Base-by-base conservation (phyloP, 2,888 invertebrate species). In the Drosophila leonis region DNA sequence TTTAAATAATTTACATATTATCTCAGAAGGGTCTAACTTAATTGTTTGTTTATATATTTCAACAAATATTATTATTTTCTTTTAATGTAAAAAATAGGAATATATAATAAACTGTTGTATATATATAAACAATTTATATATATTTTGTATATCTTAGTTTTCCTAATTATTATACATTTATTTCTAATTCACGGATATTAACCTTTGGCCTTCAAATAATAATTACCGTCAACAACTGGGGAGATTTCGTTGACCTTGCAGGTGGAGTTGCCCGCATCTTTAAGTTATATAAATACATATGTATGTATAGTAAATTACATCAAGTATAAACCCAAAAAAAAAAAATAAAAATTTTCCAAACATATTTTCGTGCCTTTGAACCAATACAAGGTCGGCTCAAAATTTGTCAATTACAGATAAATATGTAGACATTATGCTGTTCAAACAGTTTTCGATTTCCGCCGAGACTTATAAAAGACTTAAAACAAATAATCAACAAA, bases 371-470 rank as follows among this genome's bases (percentile, higher is more conserved):
- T 62, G 71, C 59, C 72, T 75, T 79, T 83, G 69, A 72, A 67
- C 82, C 31, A 62, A 70, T 66, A 48, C 84, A 87, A 83, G 87
- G 83, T 72, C 71, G 37, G 24, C 31, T 27, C 20, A 35, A 49
- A 10, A 48, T 46, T 73, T 57, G 48, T 52, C 29, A 66, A 52
- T 66, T 65, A 51, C 60, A 66, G 54, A 56, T 18, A 44, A 13
- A 8, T 27, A 49, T 44, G 44, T 37, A 67, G 35, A 49, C 37
- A 67, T 27, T 27, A 37, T 51, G 31, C n/a, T 31, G 41, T 29
- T 35, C 15, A 44, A 60, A 51, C 31, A 13, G 60, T 72, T 64
- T 37, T 57, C 37, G 41, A 57, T 72, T 82, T 80, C 76, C 76
- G 72, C 10, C n/a, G 51, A 27, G 20, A 42, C 44, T 76, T 78